phyloP scores from a whole-genome alignment of 2,113 vertebrate species.

The Ifrita kowaldi region DNA sequence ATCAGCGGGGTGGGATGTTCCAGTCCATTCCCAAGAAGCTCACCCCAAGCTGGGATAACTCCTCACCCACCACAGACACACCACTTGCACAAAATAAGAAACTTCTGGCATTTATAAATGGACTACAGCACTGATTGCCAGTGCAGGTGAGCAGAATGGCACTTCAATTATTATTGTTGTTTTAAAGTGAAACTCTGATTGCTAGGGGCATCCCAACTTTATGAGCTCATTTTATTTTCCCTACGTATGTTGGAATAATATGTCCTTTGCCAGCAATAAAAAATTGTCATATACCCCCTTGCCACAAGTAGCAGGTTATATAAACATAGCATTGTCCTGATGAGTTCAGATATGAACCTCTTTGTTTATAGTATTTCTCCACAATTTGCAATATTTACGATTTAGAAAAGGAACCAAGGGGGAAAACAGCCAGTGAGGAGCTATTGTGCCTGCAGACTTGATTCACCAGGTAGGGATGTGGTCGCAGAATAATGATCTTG shows the following conservation, averaged over 20 bases:
- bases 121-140: neutral
- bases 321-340: constrained; percentile 27
- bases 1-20: neutral
- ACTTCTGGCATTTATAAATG: neutral
- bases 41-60: fast-evolving
- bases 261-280: constrained; percentile 17
- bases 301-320: neutral
- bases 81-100: neutral
- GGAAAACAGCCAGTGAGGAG: neutral
- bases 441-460: neutral
- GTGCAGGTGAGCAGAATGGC: neutral
- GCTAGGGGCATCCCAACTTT: constrained; percentile 28
- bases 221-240: constrained; percentile 26
- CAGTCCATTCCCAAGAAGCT: neutral
- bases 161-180: neutral
- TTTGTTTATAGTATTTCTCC: neutral
- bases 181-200: constrained; percentile 21
- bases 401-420: neutral
- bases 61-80: neutral
- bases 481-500: neutral
- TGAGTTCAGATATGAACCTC: constrained; percentile 2
- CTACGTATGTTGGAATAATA: constrained; percentile 31
- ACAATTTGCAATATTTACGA: neutral
- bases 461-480: neutral
- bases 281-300: neutral